phyloP scores from a whole-genome alignment of 2,113 vertebrate genomes.

The Rhea americana region DNA sequence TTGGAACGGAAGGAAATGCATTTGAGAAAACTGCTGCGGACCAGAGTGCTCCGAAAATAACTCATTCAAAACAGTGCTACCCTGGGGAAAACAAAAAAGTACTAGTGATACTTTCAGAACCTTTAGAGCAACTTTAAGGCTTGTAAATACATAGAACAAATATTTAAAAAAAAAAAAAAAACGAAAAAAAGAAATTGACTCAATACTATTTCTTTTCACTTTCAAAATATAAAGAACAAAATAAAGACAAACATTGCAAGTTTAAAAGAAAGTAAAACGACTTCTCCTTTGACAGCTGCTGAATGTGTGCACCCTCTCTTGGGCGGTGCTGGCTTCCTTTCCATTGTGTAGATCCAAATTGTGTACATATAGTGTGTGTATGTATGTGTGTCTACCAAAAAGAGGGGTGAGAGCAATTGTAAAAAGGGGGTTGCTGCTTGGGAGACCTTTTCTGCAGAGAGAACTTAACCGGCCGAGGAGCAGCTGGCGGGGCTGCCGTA shows the following conservation, averaged over 20 bases:
- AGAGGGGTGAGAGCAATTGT: conserved; percentile 35
- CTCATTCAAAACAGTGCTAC: conserved; percentile 77
- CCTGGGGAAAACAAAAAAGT: conserved; percentile 69
- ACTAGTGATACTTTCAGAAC: conserved; percentile 89
- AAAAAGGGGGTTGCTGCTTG: neutral
- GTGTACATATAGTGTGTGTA: neutral
- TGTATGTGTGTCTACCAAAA: conserved; percentile 15
- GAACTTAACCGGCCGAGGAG: neutral
- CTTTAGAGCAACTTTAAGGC: conserved; percentile 92
- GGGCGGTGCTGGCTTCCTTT: conserved; percentile 15
- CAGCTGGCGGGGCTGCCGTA: neutral
- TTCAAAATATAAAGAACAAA: conserved; percentile 86
- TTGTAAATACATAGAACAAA: conserved; percentile 98
- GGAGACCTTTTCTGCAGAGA: conserved; percentile 2
- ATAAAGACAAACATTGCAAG: conserved; percentile 85
- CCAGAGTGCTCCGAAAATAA: conserved; percentile 77
- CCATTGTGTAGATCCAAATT: neutral
- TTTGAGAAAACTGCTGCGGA: conserved; percentile 71
- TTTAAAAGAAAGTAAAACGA: conserved; percentile 78
- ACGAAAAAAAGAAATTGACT: conserved; percentile 79
- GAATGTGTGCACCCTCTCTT: conserved; percentile 10
- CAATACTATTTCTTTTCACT: conserved; percentile 85
- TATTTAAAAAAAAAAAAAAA: conserved; percentile 85
- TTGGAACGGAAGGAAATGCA: conserved; percentile 77
- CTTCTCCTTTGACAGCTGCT: conserved; percentile 77